Conservation (phyloP, 2,888 invertebrate genomes). For the Eumacrocentrus americanus region DNA sequence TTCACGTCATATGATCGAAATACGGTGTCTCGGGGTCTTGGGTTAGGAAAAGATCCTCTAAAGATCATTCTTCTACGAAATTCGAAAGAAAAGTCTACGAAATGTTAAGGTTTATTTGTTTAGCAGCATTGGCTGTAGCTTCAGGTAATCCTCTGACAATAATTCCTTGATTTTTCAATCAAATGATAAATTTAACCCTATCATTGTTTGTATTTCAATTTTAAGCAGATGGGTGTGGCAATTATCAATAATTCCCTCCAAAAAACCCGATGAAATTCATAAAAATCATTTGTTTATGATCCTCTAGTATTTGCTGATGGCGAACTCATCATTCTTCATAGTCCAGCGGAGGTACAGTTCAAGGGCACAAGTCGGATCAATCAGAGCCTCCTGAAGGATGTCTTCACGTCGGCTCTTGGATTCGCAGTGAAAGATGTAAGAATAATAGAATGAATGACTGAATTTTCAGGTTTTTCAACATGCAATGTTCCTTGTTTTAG, state of each 20-base stretch:
- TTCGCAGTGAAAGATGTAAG: constrained; percentile 74
- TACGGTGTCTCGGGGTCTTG: constrained; percentile 27
- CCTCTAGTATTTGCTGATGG: constrained; percentile 67
- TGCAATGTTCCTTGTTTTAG: neutral
- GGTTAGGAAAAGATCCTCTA: constrained; percentile 29
- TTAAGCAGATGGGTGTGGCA: constrained; percentile 39
- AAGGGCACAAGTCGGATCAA: constrained; percentile 69
- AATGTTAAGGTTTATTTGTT: constrained; percentile 31
- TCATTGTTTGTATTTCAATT: neutral
- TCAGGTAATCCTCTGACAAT: constrained; percentile 30
- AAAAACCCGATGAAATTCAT: neutral
- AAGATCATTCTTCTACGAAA: constrained; percentile 10
- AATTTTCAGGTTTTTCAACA: neutral
- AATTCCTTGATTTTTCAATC: neutral
- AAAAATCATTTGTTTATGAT: constrained; percentile 27
- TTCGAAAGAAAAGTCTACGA: neutral
- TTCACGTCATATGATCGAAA: constrained; percentile 38
- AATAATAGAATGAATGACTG: constrained; percentile 15
- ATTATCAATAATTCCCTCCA: constrained; percentile 46
- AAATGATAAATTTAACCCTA: neutral
- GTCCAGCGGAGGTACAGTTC: constrained; percentile 73
- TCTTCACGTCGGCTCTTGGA: constrained; percentile 75
- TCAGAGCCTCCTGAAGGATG: constrained; percentile 72
- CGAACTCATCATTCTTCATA: constrained; percentile 73
- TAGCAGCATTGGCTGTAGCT: constrained; percentile 27